Evolutionary conservation across 2,113 vertebrate genomes (phyloP).

Genomic region (Poeciliopsis turrubarensis): DNA sequence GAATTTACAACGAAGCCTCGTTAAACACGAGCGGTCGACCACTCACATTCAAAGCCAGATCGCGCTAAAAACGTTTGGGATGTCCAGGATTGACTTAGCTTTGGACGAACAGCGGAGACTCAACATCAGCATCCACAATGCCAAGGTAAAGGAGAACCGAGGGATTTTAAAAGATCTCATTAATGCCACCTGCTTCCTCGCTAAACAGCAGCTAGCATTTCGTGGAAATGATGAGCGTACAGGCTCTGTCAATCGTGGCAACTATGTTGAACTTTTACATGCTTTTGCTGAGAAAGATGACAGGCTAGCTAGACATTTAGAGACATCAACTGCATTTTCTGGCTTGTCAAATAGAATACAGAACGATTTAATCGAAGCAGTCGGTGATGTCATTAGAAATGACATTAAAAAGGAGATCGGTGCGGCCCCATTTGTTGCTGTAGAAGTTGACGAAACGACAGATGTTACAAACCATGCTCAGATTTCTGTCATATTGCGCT

Average conservation of each 20-base stretch:
- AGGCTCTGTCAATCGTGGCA: no score
- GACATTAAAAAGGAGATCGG: conserved; percentile 20
- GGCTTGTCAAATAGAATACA: conserved; percentile 21
- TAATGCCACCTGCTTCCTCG: neutral
- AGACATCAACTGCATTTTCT: conserved; percentile 23
- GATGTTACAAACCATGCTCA: conserved; percentile 19
- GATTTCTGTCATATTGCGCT: conserved; percentile 11
- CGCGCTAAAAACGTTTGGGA: neutral
- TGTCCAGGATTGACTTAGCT: neutral
- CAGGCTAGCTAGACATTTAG: neutral
- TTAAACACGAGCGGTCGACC: neutral
- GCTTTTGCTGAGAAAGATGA: conserved; percentile 24
- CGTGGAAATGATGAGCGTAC: no score
- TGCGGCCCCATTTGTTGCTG: conserved; percentile 9
- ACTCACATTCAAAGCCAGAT: conserved; percentile 13
- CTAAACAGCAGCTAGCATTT: no score
- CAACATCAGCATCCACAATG: neutral
- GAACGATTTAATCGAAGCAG: conserved; percentile 18
- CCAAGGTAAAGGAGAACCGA: no score
- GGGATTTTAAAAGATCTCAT: neutral
- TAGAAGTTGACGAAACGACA: conserved; percentile 8
- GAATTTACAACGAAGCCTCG: neutral
- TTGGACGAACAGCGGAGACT: neutral
- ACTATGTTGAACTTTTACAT: no score
- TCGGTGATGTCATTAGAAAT: neutral